Evolutionary conservation across 1,140 invertebrate species (phyloP).

Genomic region (Liolophura sinensis): DNA sequence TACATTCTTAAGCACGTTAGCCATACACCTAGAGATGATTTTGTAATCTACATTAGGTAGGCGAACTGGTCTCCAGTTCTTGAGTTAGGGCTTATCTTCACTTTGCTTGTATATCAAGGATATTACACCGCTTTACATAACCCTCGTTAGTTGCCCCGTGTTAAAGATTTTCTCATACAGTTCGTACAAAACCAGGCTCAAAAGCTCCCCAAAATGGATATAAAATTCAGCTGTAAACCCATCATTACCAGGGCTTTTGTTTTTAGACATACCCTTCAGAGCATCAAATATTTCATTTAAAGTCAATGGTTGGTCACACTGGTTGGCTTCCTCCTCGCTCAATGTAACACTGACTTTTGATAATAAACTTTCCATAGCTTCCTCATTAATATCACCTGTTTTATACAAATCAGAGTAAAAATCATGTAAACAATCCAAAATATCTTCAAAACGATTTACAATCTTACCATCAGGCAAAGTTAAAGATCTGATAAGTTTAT

Average conservation of each 20-base stretch:
- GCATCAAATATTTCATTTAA: slow-evolving; percentile 6
- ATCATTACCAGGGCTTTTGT: slow-evolving; percentile 18
- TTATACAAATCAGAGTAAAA: slow-evolving; percentile 18
- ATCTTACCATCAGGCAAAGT: too few relatives aligned
- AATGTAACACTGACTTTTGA: neutral
- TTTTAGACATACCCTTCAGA: slow-evolving; percentile 7
- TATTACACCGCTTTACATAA: slow-evolving; percentile 9
- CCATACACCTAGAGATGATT: slow-evolving; percentile 11
- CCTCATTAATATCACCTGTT: slow-evolving; percentile 7
- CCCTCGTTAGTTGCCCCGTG: slow-evolving; percentile 4
- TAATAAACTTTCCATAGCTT: slow-evolving; percentile 4
- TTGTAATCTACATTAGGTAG: slow-evolving; percentile 20
- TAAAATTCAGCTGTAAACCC: slow-evolving; percentile 17
- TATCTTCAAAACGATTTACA: neutral
- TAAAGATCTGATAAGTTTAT: too few relatives aligned
- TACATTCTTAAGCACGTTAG: slow-evolving; percentile 14
- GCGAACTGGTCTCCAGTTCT: slow-evolving; percentile 13
- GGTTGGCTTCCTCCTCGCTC: neutral
- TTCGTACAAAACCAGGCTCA: neutral
- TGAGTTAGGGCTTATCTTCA: slow-evolving; percentile 8
- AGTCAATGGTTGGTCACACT: slow-evolving; percentile 1
- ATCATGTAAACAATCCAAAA: slow-evolving; percentile 8
- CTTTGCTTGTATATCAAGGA: slow-evolving; percentile 13
- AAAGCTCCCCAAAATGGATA: slow-evolving; percentile 2
- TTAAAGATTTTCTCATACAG: slow-evolving; percentile 1